phyloP scores from a whole-genome alignment of 2,113 vertebrate genomes.

The Ardeotis arabs region DNA sequence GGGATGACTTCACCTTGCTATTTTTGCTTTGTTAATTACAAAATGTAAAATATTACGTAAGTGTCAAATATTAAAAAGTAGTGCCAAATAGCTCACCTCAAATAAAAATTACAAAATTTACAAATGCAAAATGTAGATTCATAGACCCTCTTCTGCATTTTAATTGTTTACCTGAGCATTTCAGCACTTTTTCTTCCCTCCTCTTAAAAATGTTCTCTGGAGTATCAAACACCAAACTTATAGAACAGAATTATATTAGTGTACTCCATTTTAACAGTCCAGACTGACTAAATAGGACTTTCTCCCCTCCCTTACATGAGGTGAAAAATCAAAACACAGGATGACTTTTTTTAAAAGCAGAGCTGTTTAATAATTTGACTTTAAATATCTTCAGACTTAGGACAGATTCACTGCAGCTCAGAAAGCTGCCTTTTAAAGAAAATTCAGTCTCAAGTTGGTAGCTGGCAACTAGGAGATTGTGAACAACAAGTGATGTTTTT shows the following conservation, averaged over 20 bases:
- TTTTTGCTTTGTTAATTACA: slow-evolving; percentile 57
- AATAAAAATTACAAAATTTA: neutral
- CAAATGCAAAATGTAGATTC: neutral
- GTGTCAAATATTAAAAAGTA: slow-evolving; percentile 27
- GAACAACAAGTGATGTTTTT: neutral
- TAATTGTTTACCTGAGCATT: neutral
- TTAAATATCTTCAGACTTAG: neutral
- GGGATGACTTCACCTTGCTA: slow-evolving; percentile 50
- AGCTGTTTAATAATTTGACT: neutral
- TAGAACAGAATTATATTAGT: neutral
- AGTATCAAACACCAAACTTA: neutral
- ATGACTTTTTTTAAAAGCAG: neutral
- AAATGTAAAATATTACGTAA: slow-evolving; percentile 47
- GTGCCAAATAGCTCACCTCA: neutral
- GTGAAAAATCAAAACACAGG: neutral
- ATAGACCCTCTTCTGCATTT: neutral
- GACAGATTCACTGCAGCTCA: neutral
- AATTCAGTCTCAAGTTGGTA: neutral
- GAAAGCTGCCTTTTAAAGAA: slow-evolving; percentile 12
- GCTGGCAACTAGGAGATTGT: neutral
- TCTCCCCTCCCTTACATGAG: neutral
- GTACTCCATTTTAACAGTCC: neutral
- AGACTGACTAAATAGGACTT: neutral
- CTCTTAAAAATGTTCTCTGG: neutral
- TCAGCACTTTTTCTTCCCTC: neutral